phyloP scores from a whole-genome alignment of 1,140 invertebrate species.

The Luehdorfia chinensis region DNA sequence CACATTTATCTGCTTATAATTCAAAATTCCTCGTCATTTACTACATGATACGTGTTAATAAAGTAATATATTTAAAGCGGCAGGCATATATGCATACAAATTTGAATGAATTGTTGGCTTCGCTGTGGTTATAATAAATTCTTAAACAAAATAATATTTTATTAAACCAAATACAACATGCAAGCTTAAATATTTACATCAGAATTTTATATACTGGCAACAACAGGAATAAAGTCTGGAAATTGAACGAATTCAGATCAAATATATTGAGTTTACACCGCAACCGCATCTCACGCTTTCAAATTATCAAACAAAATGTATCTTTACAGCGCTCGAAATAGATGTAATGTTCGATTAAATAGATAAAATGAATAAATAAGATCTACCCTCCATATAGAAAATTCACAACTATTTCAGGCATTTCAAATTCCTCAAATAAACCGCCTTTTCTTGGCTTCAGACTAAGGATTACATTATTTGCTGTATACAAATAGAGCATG shows the following conservation, averaged over 20 bases:
- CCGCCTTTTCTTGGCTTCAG: slow-evolving; percentile 12
- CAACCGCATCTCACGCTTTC: slow-evolving; percentile 6
- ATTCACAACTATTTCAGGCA: slow-evolving; percentile 12
- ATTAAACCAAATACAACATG: slow-evolving; percentile 1
- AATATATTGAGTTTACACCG: slow-evolving; percentile 16
- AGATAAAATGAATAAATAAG: slow-evolving; percentile 9
- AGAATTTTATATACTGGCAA: slow-evolving; percentile 9
- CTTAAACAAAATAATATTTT: too few relatives aligned
- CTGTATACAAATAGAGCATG: neutral
- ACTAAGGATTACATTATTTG: slow-evolving; percentile 11
- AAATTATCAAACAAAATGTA: neutral
- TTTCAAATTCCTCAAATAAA: slow-evolving; percentile 12
- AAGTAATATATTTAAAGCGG: too few relatives aligned
- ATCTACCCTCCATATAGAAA: slow-evolving; percentile 6
- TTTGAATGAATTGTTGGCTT: too few relatives aligned
- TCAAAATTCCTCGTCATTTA: too few relatives aligned
- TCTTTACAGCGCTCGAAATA: neutral
- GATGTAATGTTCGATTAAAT: neutral
- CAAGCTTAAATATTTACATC: slow-evolving; percentile 8
- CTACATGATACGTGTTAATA: too few relatives aligned
- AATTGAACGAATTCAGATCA: slow-evolving; percentile 16
- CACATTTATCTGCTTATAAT: too few relatives aligned
- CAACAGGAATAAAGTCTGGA: slow-evolving; percentile 6
- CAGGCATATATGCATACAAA: too few relatives aligned
- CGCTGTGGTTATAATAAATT: too few relatives aligned